These are phyloP conservation scores for Agrotis segetum DNA, from an alignment of 2,888 invertebrate genomes.

Conservation along the genomic window DNA sequence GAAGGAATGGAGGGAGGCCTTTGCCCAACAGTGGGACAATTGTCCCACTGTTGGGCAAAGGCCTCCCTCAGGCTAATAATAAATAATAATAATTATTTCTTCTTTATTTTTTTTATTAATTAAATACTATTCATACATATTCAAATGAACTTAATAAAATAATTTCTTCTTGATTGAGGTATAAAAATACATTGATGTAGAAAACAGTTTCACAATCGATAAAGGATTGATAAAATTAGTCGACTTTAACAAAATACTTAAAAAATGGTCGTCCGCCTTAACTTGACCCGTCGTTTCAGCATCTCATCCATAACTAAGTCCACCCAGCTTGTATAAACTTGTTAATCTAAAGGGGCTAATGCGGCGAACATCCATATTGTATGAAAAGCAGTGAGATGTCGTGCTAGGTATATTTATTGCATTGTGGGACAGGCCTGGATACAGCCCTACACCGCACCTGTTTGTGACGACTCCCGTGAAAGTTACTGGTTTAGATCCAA, in stretches of 20 bases:
- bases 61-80: no score
- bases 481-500: conserved; percentile 51
- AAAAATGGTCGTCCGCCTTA: conserved; percentile 13
- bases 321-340: conserved; percentile 73
- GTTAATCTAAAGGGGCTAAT: conserved; percentile 84
- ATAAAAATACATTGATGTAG: no score
- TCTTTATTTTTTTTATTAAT: no score
- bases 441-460: conserved; percentile 65
- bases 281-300: conserved; percentile 35
- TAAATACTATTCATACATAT: no score
- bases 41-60: no score
- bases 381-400: conserved; percentile 73
- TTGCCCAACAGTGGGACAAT: no score
- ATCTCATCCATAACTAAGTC: conserved; percentile 80
- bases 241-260: not conserved
- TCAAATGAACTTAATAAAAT: no score
- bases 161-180: no score
- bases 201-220: no score
- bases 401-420: conserved; percentile 76
- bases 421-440: conserved; percentile 66
- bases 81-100: no score
- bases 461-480: conserved; percentile 59
- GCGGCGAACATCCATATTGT: conserved; percentile 78
- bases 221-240: not conserved
- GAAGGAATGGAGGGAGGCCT: no score